phyloP scores from a whole-genome alignment of 2,113 vertebrate species.

The Ochotona princeps region DNA sequence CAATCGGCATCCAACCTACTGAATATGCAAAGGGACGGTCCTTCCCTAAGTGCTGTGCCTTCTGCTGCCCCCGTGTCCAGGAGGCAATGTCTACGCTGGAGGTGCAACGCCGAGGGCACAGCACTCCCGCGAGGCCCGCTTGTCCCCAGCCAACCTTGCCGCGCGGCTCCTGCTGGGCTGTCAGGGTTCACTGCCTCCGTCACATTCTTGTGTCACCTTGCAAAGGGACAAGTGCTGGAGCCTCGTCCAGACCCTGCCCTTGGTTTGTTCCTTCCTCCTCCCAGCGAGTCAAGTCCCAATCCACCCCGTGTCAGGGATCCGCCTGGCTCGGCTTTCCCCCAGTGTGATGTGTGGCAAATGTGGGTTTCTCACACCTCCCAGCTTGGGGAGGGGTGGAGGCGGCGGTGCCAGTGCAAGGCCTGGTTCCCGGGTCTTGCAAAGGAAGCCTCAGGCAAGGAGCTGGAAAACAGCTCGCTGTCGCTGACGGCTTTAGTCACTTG shows the following conservation, averaged over 20 bases:
- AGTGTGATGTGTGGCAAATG: not conserved
- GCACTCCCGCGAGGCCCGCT: not conserved
- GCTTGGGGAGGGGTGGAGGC: not conserved
- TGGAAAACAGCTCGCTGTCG: not conserved
- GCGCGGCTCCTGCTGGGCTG: not conserved
- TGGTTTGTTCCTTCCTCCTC: not conserved
- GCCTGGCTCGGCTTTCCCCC: not conserved
- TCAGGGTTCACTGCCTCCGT: not conserved
- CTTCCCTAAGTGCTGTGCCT: no score
- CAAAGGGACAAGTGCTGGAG: not conserved
- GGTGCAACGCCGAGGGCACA: not conserved
- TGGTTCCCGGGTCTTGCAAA: conserved; percentile 28
- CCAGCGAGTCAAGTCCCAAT: not conserved
- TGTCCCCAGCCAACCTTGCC: not conserved
- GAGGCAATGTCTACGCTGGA: no score
- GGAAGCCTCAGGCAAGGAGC: not conserved
- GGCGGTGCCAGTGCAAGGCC: not conserved
- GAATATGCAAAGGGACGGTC: not conserved
- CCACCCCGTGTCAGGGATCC: not conserved
- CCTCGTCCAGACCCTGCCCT: not conserved
- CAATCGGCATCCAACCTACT: not conserved
- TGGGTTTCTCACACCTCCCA: not conserved
- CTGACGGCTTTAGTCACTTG: not conserved
- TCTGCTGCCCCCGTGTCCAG: not conserved
- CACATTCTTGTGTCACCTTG: not conserved